phyloP scores from a whole-genome alignment of 2,888 invertebrate genomes.

The Chalcis sispes region DNA sequence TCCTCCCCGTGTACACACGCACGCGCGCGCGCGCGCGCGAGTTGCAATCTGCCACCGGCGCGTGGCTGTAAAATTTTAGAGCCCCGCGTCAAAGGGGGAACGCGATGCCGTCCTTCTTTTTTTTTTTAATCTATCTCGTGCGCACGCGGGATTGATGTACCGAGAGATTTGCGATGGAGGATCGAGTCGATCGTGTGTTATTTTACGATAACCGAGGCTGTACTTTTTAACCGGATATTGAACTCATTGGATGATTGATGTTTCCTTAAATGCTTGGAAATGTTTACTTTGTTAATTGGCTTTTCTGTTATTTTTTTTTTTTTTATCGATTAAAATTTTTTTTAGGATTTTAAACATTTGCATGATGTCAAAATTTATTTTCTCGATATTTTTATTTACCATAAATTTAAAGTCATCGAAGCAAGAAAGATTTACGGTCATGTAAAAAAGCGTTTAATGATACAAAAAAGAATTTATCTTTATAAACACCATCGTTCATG shows the following conservation, averaged over 20 bases:
- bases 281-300: no score
- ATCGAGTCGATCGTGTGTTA: no score
- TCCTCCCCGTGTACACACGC: constrained; percentile 26
- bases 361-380: no score
- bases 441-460: background rate
- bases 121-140: background rate
- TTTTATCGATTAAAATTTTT: no score
- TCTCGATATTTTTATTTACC: no score
- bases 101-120: constrained; percentile 6
- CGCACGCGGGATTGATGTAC: background rate
- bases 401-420: background rate
- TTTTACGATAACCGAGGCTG: no score
- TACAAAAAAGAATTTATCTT: background rate
- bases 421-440: constrained; percentile 15
- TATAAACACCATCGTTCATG: background rate
- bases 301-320: no score
- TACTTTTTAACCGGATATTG: no score
- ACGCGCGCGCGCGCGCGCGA: background rate
- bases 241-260: no score
- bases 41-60: no score
- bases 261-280: no score
- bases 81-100: background rate
- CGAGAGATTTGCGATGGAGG: constrained; percentile 24
- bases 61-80: constrained; percentile 21
- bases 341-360: no score